Base-by-base conservation (phyloP, 1,140 invertebrate genomes). In the Mizuhopecten yessoensis region DNA sequence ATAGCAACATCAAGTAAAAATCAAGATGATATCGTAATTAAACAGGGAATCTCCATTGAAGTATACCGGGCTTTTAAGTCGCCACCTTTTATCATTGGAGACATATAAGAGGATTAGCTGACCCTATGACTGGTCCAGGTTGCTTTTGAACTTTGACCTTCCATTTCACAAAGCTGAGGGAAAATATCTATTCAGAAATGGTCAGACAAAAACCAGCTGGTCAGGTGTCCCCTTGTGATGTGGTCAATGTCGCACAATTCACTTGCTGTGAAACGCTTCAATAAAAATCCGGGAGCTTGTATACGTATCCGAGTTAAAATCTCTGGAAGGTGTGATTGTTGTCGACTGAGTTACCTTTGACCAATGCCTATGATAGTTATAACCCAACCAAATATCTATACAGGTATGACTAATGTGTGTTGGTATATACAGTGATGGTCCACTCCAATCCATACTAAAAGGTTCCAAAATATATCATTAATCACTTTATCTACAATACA, bases 61-160 rank as follows among this genome's bases (percentile, higher is more conserved):
- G 7, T 75, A 11, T 75, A 75, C 57, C 57, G n/a, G 57, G n/a
- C 9, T 75, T 9, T n/a, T n/a, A n/a, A n/a, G n/a, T n/a, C n/a
- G 57, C 57, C n/a, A 75, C 57, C 57, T 29, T 29, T 75, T 75
- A 75, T 49, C 57, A 75, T n/a, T 75, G 57, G 57, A 75, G 23
- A 75, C 23, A 75, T 75, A 17, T n/a, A 75, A 75, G 57, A 75
- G 57, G 57, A 75, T 75, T 75, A 75, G 23, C n/a, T 75, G 15
- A 75, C 57, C n/a, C 57, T 17, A 1, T 75, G 57, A n/a, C 57
- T 75, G 45, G 9, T 29, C 23, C 17, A 29, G n/a, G 17, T 75
- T n/a, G 2, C n/a, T 29, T 29, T 23, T 75, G 23, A 75, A 75
- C 57, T 75, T n/a, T 75, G 57, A 29, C 57, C 57, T 45, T 75